These are phyloP conservation scores for Valencia hispanica DNA, from an alignment of 2,797 vertebrate species.

Conservation along the genomic window DNA sequence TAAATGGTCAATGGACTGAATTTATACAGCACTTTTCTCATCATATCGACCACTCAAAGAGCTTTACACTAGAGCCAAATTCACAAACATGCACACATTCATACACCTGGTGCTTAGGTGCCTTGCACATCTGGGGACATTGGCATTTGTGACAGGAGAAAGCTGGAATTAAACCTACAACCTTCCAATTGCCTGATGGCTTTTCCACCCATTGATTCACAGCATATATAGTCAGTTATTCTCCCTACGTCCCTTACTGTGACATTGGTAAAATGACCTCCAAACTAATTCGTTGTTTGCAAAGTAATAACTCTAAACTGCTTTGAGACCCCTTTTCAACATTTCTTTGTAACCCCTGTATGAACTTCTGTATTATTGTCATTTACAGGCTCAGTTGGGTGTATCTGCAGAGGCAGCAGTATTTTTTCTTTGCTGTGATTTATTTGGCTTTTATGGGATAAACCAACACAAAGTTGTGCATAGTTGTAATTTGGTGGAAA, in stretches of 20 bases:
- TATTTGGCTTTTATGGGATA: neutral
- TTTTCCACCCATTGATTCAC: too few relatives aligned
- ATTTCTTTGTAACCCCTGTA: neutral
- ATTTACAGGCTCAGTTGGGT: too few relatives aligned
- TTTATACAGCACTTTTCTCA: neutral
- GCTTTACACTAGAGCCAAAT: neutral
- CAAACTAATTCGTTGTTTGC: neutral
- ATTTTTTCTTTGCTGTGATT: neutral
- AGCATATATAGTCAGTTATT: neutral
- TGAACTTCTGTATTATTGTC: neutral
- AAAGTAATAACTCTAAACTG: neutral
- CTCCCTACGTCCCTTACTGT: neutral
- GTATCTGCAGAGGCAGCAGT: neutral
- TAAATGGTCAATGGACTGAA: neutral
- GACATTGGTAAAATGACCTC: neutral
- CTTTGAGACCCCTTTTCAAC: neutral
- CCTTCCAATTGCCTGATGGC: neutral
- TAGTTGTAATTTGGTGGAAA: neutral
- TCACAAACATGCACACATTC: neutral
- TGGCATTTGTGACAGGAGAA: too few relatives aligned
- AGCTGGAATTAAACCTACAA: neutral
- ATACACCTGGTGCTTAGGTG: neutral
- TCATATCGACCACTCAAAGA: neutral
- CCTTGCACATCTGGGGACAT: too few relatives aligned
- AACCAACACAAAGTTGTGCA: neutral